Evolutionary conservation across 2,888 invertebrate species (phyloP).

Genomic region (Trachelus stipa): DNA sequence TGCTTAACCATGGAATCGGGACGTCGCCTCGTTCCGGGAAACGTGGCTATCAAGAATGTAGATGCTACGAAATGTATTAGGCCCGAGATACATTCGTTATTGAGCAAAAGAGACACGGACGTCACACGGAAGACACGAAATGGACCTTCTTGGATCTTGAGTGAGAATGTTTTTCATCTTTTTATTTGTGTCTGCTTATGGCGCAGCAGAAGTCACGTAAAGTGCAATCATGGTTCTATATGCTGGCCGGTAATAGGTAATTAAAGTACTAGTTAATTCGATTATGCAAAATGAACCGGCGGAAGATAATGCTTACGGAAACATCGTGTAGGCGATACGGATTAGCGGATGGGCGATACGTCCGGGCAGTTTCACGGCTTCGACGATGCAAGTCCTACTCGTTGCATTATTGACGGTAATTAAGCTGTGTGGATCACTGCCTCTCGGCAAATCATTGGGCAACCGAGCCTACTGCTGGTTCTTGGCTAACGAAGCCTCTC

Average conservation of each 20-base stretch:
- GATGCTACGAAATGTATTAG: not conserved
- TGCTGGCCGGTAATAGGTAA: not conserved
- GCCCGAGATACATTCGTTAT: not conserved
- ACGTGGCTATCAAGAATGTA: not conserved
- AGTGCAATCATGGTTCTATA: no score
- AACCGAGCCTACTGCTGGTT: not conserved
- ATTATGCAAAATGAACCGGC: not conserved
- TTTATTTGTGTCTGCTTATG: no score
- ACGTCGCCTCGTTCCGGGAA: not conserved
- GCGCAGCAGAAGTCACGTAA: no score
- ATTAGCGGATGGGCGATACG: not conserved
- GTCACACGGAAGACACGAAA: not conserved
- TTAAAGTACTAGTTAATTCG: not conserved
- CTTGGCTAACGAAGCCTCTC: not conserved
- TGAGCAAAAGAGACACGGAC: not conserved
- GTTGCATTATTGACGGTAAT: not conserved
- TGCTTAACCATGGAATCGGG: not conserved
- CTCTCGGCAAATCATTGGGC: not conserved
- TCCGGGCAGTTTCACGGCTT: not conserved
- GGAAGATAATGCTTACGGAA: not conserved
- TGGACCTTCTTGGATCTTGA: not conserved
- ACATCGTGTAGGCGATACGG: not conserved
- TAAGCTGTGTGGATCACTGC: not conserved
- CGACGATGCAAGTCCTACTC: not conserved
- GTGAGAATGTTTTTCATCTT: not conserved